These are phyloP conservation scores for Bugula neritina DNA, from an alignment of 2,888 invertebrate genomes.

Conservation along the genomic window DNA sequence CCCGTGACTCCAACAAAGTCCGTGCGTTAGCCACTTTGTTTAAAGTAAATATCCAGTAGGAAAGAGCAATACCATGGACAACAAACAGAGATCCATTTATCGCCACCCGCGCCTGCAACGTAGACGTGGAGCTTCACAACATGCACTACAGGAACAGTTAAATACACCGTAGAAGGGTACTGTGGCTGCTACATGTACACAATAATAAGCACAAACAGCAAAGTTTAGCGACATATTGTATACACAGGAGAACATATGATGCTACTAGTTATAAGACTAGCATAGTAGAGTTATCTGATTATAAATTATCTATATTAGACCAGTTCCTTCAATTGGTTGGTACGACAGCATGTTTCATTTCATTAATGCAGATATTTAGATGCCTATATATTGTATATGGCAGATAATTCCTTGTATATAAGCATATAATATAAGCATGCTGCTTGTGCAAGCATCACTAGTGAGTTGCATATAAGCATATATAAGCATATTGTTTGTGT, in stretches of 20 bases:
- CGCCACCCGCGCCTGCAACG: constrained; percentile 43
- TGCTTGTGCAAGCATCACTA: background rate
- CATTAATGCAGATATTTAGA: no score
- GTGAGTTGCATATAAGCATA: background rate
- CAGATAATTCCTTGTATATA: no score
- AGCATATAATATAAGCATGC: background rate
- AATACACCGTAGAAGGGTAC: background rate
- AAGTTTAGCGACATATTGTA: no score
- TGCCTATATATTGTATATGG: no score
- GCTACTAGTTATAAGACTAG: no score
- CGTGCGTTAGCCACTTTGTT: constrained; percentile 27
- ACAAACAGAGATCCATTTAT: constrained; percentile 49
- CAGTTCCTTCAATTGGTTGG: no score
- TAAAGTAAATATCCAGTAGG: constrained; percentile 46
- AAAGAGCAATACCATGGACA: constrained; percentile 40
- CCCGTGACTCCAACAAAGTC: constrained; percentile 25
- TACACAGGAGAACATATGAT: no score
- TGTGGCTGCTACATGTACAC: no score
- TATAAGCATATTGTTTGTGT: background rate
- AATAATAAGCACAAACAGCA: no score
- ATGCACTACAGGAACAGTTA: background rate
- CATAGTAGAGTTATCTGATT: no score
- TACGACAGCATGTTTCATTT: no score
- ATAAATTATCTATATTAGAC: no score
- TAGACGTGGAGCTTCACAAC: background rate